These are phyloP conservation scores for Columba janthina DNA, from an alignment of 2,113 vertebrate species.

Conservation along the genomic window DNA sequence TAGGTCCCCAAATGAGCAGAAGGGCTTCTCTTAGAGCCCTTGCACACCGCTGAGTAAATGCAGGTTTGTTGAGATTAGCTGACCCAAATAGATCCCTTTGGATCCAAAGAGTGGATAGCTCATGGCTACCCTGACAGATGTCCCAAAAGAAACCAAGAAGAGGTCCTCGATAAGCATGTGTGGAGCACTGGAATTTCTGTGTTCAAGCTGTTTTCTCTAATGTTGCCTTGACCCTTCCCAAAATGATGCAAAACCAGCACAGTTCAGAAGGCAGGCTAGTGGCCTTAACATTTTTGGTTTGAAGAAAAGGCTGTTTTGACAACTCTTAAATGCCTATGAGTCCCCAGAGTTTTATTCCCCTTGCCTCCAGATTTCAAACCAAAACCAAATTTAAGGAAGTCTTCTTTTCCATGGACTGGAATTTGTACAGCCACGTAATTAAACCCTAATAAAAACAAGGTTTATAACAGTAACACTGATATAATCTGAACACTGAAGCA, in stretches of 20 bases:
- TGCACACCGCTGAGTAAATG: slow-evolving; percentile 36
- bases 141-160: neutral
- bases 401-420: neutral
- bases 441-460: neutral
- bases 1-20: slow-evolving; percentile 70
- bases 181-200: neutral
- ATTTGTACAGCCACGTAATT: neutral
- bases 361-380: slow-evolving; percentile 4
- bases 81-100: neutral
- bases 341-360: slow-evolving; percentile 1
- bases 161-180: neutral
- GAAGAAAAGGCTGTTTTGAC: neutral
- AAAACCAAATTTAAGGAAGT: neutral
- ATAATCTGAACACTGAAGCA: neutral
- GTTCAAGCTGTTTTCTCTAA: neutral
- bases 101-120: neutral
- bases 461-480: neutral
- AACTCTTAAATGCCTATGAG: neutral
- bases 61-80: slow-evolving; percentile 32
- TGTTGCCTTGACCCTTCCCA: slow-evolving; percentile 50
- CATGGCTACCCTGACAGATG: neutral
- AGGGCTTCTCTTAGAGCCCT: slow-evolving; percentile 73
- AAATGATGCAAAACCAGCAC: slow-evolving; percentile 47
- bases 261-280: slow-evolving; percentile 25
- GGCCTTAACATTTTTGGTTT: neutral